These are phyloP conservation scores for Pasiphila rectangulata DNA, from an alignment of 2,888 invertebrate species.

Conservation along the genomic window DNA sequence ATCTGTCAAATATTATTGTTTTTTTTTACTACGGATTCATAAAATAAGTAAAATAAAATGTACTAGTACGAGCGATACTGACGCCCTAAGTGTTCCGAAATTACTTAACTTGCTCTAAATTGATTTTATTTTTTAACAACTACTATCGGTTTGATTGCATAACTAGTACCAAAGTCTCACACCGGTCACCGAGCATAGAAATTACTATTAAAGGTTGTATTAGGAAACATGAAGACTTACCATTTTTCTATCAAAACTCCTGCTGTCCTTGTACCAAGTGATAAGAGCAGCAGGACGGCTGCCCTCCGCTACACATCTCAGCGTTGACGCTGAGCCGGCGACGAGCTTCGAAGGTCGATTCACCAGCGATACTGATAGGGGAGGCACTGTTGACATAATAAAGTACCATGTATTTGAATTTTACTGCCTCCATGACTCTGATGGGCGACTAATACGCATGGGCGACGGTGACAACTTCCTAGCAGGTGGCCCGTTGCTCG, in stretches of 20 bases:
- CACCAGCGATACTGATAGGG: slow-evolving; percentile 87
- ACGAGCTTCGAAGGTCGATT: slow-evolving; percentile 88
- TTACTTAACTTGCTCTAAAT: not conserved
- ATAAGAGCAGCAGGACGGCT: slow-evolving; percentile 92
- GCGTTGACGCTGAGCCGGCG: slow-evolving; percentile 87
- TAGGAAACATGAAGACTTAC: slow-evolving; percentile 56
- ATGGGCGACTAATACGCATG: no score
- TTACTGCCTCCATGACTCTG: no score
- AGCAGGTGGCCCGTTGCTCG: no score
- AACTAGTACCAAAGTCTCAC: no score
- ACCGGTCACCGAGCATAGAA: not conserved
- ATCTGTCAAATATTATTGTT: no score
- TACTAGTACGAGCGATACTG: no score
- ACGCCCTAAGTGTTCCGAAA: no score
- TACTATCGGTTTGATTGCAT: no score
- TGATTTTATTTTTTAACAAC: not conserved
- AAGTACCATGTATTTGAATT: no score
- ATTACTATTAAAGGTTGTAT: not conserved
- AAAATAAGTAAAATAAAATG: no score
- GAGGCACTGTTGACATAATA: slow-evolving; percentile 83
- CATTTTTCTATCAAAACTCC: slow-evolving; percentile 86
- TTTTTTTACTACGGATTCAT: no score
- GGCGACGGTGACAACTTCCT: no score
- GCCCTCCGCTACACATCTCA: slow-evolving; percentile 91
- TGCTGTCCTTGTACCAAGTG: slow-evolving; percentile 90